phyloP scores from a whole-genome alignment of 2,113 vertebrate genomes.

The Cynoglossus semilaevis region DNA sequence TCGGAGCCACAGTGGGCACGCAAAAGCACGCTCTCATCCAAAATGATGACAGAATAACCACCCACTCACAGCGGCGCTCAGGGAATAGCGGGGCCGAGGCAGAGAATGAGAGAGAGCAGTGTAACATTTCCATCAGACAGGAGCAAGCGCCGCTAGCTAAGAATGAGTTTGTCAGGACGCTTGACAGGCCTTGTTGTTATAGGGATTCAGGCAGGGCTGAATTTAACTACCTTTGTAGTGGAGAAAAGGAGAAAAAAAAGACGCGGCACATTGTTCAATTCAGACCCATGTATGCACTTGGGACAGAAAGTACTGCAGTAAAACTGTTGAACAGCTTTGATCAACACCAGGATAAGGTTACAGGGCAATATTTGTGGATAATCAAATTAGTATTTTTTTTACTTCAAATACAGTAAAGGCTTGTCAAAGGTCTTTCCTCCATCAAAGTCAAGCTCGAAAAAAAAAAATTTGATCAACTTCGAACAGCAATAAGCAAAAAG shows the following conservation, averaged over 20 bases:
- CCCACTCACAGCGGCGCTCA: constrained; percentile 58
- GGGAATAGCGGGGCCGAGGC: constrained; percentile 54
- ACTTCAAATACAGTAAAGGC: background rate
- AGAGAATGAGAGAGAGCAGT: constrained; percentile 60
- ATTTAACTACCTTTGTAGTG: constrained; percentile 29
- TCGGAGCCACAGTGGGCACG: background rate
- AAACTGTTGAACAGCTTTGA: constrained; percentile 5
- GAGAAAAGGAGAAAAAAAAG: constrained; percentile 10
- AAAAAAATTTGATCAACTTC: too few relatives aligned
- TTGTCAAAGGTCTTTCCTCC: too few relatives aligned
- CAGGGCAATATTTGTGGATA: background rate
- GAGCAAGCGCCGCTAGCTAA: constrained; percentile 59
- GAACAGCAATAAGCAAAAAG: too few relatives aligned
- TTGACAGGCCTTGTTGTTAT: constrained; percentile 57
- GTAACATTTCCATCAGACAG: constrained; percentile 74
- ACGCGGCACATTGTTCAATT: constrained; percentile 43
- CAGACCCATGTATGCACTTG: constrained; percentile 30
- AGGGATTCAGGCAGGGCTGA: constrained; percentile 31
- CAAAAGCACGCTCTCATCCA: constrained; percentile 17
- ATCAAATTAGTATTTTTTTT: too few relatives aligned
- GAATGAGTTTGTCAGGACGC: constrained; percentile 67
- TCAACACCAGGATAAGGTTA: background rate
- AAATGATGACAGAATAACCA: constrained; percentile 69
- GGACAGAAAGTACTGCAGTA: constrained; percentile 40
- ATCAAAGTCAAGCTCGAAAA: too few relatives aligned